phyloP scores from a whole-genome alignment of 2,888 invertebrate genomes.

The Teleiodes luculella region DNA sequence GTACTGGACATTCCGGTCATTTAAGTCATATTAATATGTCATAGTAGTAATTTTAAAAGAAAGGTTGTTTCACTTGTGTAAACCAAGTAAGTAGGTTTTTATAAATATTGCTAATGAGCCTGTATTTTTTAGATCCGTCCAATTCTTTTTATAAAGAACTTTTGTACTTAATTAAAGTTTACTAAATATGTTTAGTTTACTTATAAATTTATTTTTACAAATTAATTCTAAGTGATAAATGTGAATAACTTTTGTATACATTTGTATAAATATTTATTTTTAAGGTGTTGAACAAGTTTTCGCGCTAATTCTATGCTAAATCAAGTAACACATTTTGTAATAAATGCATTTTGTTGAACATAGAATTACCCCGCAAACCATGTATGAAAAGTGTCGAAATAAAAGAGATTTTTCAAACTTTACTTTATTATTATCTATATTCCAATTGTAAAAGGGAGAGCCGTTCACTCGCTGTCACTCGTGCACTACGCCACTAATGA shows the following conservation, averaged over 20 bases:
- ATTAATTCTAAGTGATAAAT: conserved; percentile 18
- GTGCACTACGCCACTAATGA: conserved; percentile 71
- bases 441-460: conserved; percentile 77
- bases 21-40: no score
- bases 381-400: conserved; percentile 31
- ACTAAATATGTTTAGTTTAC: background rate
- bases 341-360: background rate
- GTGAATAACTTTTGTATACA: conserved; percentile 50
- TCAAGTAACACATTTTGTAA: no score
- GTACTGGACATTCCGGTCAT: no score
- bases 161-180: no score
- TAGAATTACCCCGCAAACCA: background rate
- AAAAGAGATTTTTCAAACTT: conserved; percentile 62
- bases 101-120: background rate
- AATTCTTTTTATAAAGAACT: background rate
- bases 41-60: no score
- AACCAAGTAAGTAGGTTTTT: no score
- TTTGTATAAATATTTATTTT: conserved; percentile 49
- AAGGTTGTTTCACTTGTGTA: no score
- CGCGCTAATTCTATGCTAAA: background rate
- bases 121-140: background rate
- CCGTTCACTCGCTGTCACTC: conserved; percentile 73
- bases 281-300: background rate
- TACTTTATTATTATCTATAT: conserved; percentile 73
- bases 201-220: background rate